These are phyloP conservation scores for Remorina albescens DNA, from an alignment of 2,797 vertebrate genomes.

Conservation along the genomic window DNA sequence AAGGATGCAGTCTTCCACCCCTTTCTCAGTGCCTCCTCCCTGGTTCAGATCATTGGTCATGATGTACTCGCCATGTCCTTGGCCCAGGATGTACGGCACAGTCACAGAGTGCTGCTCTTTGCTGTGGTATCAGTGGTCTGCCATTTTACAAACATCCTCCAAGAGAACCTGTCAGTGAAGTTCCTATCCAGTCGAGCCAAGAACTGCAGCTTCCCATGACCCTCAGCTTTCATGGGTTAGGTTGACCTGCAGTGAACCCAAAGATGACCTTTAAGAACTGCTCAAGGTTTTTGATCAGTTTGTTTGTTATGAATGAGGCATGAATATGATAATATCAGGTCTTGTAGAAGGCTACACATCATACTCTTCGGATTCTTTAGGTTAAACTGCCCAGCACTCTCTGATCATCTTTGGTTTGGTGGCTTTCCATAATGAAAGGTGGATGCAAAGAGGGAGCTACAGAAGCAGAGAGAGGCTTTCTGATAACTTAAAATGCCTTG, in stretches of 20 bases:
- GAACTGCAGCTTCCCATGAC: slow-evolving; percentile 80
- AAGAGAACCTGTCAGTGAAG: slow-evolving; percentile 75
- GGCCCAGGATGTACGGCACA: slow-evolving; percentile 66
- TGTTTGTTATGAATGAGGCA: slow-evolving; percentile 65
- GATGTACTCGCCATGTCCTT: slow-evolving; percentile 76
- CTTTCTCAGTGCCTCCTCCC: slow-evolving; percentile 58
- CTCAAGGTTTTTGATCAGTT: slow-evolving; percentile 56
- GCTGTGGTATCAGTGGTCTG: slow-evolving; percentile 80
- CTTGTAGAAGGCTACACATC: slow-evolving; percentile 48
- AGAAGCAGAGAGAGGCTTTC: slow-evolving; percentile 12
- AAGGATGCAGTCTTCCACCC: slow-evolving; percentile 64
- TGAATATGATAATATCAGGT: slow-evolving; percentile 66
- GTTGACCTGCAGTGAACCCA: slow-evolving; percentile 66
- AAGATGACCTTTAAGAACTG: slow-evolving; percentile 62
- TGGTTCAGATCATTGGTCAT: slow-evolving; percentile 76
- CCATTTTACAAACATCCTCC: slow-evolving; percentile 80
- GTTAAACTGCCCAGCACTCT: slow-evolving; percentile 40
- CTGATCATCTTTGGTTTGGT: slow-evolving; percentile 47
- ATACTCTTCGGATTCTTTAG: slow-evolving; percentile 42
- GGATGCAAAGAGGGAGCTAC: not conserved
- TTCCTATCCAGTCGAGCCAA: slow-evolving; percentile 74
- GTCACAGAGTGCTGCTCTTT: slow-evolving; percentile 71
- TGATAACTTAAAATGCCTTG: slow-evolving; percentile 22
- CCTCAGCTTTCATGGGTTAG: slow-evolving; percentile 71
- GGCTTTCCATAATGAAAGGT: slow-evolving; percentile 31